Evolutionary conservation across 1,140 invertebrate species (phyloP), one percentile per base, ranked within the genome.

Genomic region (Rhopalosiphum padi): DNA sequence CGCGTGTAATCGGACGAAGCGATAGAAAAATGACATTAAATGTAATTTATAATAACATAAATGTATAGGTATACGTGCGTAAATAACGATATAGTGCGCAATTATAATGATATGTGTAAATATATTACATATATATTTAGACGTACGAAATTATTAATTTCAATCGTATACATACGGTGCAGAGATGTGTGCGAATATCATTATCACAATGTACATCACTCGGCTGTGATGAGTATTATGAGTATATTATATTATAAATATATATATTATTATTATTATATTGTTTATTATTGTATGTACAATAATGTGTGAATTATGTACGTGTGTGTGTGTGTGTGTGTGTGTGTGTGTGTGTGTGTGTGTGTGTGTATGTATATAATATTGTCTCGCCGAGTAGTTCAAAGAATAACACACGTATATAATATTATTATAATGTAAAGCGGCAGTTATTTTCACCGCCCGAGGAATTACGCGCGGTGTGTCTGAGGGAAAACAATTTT

Each of bases 41-140:
- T n/a, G n/a, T 77, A 77, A 77, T 77, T 77, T 77, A 77, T 77
- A 77, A n/a, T 77, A 77, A 77, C 60, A 77, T 77, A n/a, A 77
- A 77, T 68, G 15, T n/a, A 30, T n/a, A 68, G 4, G 30, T 68
- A 68, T 77, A n/a, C 30, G 30, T 77, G 11, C 60, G 30, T n/a
- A 5, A n/a, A 77, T n/a, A 77, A 77, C 15, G 30, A n/a, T 77
- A n/a, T 77, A n/a, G 60, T 77, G 60, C 60, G 60, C 60, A 77
- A 77, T 77, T n/a, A 18, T 35, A 77, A 77, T n/a, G 30, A n/a
- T 77, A 77, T n/a, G 60, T 35, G 30, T 77, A 77, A n/a, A n/a
- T n/a, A 77, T n/a, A 68, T 30, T 68, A 68, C 4, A 68, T n/a
- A 55, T 23, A 51, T 7, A 25, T 30, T 30, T 60, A 60, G 55